Percentiles rank a stretch among this genome's conserved stretches.
phyloP scores from a whole-genome alignment of 2,888 invertebrate species.

The Lasioglossum zephyrum region DNA sequence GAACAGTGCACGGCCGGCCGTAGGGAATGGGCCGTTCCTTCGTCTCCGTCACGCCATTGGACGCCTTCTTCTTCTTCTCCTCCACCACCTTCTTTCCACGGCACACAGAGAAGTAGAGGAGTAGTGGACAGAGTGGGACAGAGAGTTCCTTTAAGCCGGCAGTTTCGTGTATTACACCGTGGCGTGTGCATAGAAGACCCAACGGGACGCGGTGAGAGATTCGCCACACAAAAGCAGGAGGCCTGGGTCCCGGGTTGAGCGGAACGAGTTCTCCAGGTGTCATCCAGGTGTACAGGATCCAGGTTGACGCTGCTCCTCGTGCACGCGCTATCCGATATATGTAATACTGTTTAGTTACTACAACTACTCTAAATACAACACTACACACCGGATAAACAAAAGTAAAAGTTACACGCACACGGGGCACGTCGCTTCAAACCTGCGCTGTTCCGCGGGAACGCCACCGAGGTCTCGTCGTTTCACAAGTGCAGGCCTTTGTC shows the following conservation, averaged over 20 bases:
- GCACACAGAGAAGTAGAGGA: conserved; percentile 40
- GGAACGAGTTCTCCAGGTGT: conserved; percentile 61
- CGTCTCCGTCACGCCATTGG: conserved; percentile 52
- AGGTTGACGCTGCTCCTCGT: conserved; percentile 17
- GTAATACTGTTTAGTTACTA: too few relatives aligned
- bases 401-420: conserved; percentile 42
- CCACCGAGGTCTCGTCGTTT: conserved; percentile 4
- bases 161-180: conserved; percentile 75
- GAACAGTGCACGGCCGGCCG: conserved; percentile 18
- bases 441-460: not conserved
- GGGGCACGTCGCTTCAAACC: conserved; percentile 18
- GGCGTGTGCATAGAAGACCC: conserved; percentile 64
- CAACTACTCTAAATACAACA: too few relatives aligned
- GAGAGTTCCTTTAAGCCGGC: conserved; percentile 71
- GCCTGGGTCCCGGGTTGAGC: not conserved
- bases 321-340: not conserved
- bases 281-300: conserved; percentile 52
- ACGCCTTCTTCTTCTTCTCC: conserved; percentile 52
- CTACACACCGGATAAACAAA: conserved; percentile 35
- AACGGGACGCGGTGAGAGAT: not conserved
- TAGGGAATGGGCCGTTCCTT: conserved; percentile 61
- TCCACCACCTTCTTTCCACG: conserved; percentile 57
- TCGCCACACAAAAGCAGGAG: conserved; percentile 43
- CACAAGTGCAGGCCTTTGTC: conserved; percentile 44
- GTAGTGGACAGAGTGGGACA: conserved; percentile 10